These are phyloP conservation scores for Spisula subtruncata DNA, from an alignment of 2,888 invertebrate species.

Conservation along the genomic window DNA sequence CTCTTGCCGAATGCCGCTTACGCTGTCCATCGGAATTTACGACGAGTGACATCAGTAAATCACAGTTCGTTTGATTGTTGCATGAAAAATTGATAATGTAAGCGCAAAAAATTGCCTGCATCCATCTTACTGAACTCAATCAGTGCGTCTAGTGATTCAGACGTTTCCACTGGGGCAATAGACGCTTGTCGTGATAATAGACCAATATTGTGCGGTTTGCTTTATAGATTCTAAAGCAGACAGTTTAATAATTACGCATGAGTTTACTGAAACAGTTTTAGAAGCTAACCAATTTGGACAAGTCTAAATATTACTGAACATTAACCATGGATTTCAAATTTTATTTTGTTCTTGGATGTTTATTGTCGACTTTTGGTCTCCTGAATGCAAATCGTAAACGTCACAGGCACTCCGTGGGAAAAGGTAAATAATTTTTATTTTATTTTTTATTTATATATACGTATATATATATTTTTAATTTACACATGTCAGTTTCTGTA, in stretches of 20 bases:
- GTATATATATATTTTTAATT: too few relatives aligned
- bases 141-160: not conserved
- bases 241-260: not conserved
- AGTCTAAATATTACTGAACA: not conserved
- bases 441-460: too few relatives aligned
- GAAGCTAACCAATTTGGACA: not conserved
- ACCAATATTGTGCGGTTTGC: not conserved
- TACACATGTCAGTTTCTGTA: too few relatives aligned
- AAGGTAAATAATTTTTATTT: not conserved
- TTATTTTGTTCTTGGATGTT: constrained; percentile 21
- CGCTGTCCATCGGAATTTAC: not conserved
- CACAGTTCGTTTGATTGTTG: not conserved
- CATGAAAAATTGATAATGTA: constrained; percentile 24
- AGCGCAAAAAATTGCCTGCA: not conserved
- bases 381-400: constrained; percentile 9
- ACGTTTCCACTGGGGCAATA: not conserved
- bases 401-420: not conserved
- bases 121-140: not conserved
- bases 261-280: not conserved
- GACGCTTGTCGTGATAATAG: not conserved
- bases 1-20: not conserved
- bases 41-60: constrained; percentile 2
- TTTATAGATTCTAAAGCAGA: not conserved
- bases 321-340: not conserved
- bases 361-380: not conserved